These are phyloP conservation scores for Sphenopsis melanotis DNA, from an alignment of 2,797 vertebrate species.

Conservation along the genomic window DNA sequence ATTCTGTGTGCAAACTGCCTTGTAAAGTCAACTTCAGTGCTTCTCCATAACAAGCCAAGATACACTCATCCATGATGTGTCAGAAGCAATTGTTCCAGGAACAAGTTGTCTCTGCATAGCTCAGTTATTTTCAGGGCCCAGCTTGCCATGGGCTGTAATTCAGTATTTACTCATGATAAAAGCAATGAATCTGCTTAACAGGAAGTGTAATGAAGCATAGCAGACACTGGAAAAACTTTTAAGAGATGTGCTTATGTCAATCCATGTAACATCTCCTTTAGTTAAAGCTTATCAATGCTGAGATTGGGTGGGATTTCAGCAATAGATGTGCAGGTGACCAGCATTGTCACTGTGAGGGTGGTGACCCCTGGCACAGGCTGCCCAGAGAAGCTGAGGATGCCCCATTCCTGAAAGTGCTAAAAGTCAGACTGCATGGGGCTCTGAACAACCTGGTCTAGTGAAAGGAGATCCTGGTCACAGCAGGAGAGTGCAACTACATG, in stretches of 20 bases:
- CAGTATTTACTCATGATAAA: conserved; percentile 17
- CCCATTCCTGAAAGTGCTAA: neutral
- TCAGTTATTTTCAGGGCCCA: conserved; percentile 32
- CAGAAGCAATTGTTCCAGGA: conserved; percentile 40
- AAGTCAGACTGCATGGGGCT: neutral
- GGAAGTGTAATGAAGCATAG: neutral
- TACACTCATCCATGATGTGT: conserved; percentile 4
- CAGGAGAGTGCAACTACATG: neutral
- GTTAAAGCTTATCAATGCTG: neutral
- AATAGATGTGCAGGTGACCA: neutral
- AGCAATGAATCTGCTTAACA: neutral
- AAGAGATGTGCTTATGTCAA: neutral
- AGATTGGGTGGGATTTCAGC: neutral
- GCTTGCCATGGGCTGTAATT: conserved; percentile 2
- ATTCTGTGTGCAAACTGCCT: conserved; percentile 45
- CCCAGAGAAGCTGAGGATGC: neutral
- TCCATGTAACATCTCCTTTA: neutral
- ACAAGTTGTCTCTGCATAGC: conserved; percentile 12
- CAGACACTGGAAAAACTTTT: neutral
- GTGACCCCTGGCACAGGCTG: neutral
- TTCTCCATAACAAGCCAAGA: conserved; percentile 15
- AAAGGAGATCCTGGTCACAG: neutral
- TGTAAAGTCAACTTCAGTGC: conserved; percentile 56
- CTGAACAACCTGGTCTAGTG: neutral
- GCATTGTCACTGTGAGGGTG: neutral